These are phyloP conservation scores for Pelodytes ibericus DNA, from an alignment of 2,797 vertebrate species.

Conservation along the genomic window DNA sequence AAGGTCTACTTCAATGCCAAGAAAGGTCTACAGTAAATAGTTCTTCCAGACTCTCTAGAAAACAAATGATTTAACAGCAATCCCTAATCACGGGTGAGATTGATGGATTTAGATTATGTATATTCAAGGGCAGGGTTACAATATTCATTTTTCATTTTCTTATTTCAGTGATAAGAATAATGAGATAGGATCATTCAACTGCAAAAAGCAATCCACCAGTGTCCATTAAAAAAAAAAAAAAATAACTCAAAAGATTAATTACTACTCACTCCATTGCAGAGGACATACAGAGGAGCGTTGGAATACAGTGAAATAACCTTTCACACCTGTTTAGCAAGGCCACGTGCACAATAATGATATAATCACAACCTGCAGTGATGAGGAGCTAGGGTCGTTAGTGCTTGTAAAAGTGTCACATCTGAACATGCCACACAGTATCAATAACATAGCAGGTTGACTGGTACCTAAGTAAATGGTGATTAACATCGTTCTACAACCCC, in stretches of 20 bases:
- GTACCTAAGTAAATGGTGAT: not conserved
- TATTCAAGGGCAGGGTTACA: constrained; percentile 39
- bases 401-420: constrained; percentile 28
- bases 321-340: constrained; percentile 15
- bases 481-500: not conserved
- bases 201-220: constrained; percentile 42
- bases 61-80: constrained; percentile 39
- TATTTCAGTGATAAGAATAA: constrained; percentile 49
- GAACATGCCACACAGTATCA: not conserved
- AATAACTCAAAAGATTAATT: constrained; percentile 37
- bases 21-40: constrained; percentile 26
- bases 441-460: constrained; percentile 4
- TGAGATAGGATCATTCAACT: constrained; percentile 47
- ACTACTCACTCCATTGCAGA: constrained; percentile 17
- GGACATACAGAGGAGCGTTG: constrained; percentile 22
- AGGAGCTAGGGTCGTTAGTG: constrained; percentile 25
- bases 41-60: constrained; percentile 7
- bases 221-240: constrained; percentile 9
- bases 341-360: constrained; percentile 11
- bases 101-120: constrained; percentile 44
- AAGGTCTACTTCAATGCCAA: not conserved
- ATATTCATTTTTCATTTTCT: constrained; percentile 49
- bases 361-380: constrained; percentile 19
- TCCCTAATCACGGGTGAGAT: constrained; percentile 44
- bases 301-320: constrained; percentile 14